Evolutionary conservation across 2,113 vertebrate genomes (phyloP), one percentile per base, ranked within the genome.

Genomic region (Ranitomeya imitator): DNA sequence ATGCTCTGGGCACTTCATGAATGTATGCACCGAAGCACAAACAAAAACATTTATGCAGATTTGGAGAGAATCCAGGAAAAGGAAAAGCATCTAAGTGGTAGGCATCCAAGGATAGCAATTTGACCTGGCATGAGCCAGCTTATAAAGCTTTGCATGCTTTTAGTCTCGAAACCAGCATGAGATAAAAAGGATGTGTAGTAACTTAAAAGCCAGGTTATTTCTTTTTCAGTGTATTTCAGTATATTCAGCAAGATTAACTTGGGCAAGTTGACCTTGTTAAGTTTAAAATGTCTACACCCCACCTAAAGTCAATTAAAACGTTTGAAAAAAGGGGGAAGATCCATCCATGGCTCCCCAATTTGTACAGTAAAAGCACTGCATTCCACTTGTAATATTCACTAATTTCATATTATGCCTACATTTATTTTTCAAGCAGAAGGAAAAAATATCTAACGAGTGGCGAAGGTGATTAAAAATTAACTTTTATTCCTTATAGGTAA

Each of bases 81-180:
- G 67, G 23, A 83, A 88, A 57, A 83, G 37, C 79, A 83, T 81
- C 81, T 83, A 88, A 59, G 67, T 51, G 67, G 63, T 88, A 63
- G 60, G 59, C 55, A 82, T 76, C 69, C 37, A 83, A 83, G 65
- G 63, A 80, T 81, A 87, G 79, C 80, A 83, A 83, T 88, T 88
- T 83, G 86, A 71, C 65, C 80, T 88, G 69, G 69, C 54, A 59
- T 83, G 86, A 88, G 79, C 55, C 67, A 79, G 67, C 69, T 77
- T 84, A 84, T 19, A 52, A 84, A 55, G 63, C 65, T 55, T 65
- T 51, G 60, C 60, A 63, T 45, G 60, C 37, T 83, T 83, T 83
- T 83, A n/a, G 12, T 69, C 19, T 84, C 45, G 14, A 84, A 52
- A n/a, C 52, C 63, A 45, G 52, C 63, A 69, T 54, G 61, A 69